Base-by-base conservation (phyloP, 92 coral and sea anemone species). In the Parazoanthus darwini region DNA sequence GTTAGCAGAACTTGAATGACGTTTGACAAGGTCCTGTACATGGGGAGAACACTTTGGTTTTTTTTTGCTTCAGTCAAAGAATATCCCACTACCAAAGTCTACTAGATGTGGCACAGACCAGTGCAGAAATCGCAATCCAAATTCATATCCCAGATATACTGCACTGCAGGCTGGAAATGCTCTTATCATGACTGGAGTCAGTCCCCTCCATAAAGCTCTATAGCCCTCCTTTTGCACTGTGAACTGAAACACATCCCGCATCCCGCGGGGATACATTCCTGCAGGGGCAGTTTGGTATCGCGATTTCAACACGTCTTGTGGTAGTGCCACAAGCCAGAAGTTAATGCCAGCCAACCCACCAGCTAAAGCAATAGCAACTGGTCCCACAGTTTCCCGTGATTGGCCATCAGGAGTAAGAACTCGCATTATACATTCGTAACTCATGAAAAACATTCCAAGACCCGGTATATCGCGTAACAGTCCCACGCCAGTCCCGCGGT, bases 121-220 rank as follows among this genome's bases (percentile, higher is more conserved):
- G 84, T 93, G 93, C 78, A 96, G 88, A 37, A 92, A 78, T 84
- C 92, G 93, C 94, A 96, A 83, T 15, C 96, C 91, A 79, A 93
- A 85, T 85, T 96, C 98, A 86, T 93, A 96, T 65, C 98, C 98
- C 68, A 88, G 86, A 79, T 93, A 95, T 3, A 94, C 79, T 80
- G 94, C 98, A 70, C 98, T 97, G 80, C 92, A 89, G 3, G 92
- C 96, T 0, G 96, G 96, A 3, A 94, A 93, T 74, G 98, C 98
- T 79, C 95, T 90, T 15, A 94, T 78, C 81, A 96, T 35, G 16
- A 94, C 95, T 3, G 98, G 98, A 22, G 89, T 92, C 74, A 93
- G 78, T 20, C 98, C 98, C 50, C 89, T 93, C 73, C 93, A 96
- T 56, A 96, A 84, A 25, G 94, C 94, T 66, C 86, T 79, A 23